Evolutionary conservation across 2,888 invertebrate species (phyloP).

Genomic region (Ecliptopera silaceata): DNA sequence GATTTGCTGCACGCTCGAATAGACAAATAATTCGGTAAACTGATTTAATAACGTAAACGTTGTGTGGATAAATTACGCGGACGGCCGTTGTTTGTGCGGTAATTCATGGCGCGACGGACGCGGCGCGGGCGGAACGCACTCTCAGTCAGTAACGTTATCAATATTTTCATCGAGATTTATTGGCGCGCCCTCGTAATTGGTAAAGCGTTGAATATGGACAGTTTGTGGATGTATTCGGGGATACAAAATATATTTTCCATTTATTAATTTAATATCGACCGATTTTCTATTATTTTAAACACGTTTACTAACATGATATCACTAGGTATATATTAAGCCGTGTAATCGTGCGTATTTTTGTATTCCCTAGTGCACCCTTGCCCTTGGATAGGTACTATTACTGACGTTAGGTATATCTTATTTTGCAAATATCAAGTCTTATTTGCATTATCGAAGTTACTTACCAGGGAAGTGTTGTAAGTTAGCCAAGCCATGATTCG

Average conservation of each 20-base stretch:
- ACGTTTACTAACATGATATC: background rate
- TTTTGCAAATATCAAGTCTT: no score
- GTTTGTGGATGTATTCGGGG: conserved; percentile 40
- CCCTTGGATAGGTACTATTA: no score
- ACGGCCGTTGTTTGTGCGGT: conserved; percentile 52
- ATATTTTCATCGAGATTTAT: conserved; percentile 70
- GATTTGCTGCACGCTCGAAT: conserved; percentile 50
- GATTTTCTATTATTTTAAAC: conserved; percentile 14
- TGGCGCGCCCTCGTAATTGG: conserved; percentile 57
- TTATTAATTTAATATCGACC: conserved; percentile 31
- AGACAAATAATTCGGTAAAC: conserved; percentile 57
- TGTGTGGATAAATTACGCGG: conserved; percentile 51
- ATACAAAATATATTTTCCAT: conserved; percentile 38
- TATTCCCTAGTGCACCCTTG: no score
- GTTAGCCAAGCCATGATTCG: conserved; percentile 57
- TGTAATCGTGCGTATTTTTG: no score
- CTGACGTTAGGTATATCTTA: no score
- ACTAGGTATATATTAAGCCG: no score
- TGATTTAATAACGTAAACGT: conserved; percentile 57
- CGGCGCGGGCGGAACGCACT: conserved; percentile 33
- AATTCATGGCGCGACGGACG: conserved; percentile 47
- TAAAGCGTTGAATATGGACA: conserved; percentile 45
- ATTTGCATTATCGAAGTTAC: conserved; percentile 10
- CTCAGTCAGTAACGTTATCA: conserved; percentile 61
- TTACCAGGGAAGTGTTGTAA: conserved; percentile 67